Conservation (phyloP, 2,797 vertebrate species). For the Galaxias olidus region DNA sequence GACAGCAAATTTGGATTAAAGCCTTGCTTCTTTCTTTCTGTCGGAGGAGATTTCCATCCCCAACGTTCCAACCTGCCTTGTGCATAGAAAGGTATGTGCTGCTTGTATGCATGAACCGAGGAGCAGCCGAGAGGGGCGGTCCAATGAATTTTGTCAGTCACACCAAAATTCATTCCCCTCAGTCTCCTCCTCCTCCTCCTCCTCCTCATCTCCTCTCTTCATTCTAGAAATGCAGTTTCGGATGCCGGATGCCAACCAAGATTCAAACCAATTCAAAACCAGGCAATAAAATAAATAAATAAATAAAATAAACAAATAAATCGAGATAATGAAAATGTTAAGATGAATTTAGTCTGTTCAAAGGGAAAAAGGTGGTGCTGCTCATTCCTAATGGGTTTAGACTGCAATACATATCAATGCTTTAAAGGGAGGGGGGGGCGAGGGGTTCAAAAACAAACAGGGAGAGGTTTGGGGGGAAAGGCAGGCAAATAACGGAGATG, state of each 20-base stretch:
- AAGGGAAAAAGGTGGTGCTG: constrained; percentile 65
- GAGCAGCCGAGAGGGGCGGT: constrained; percentile 39
- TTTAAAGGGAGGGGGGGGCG: constrained; percentile 42
- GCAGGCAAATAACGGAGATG: constrained; percentile 73
- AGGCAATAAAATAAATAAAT: constrained; percentile 68
- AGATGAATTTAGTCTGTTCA: constrained; percentile 57
- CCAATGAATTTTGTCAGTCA: constrained; percentile 63
- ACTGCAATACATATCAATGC: constrained; percentile 73
- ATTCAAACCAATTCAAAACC: constrained; percentile 67
- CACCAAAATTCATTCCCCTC: constrained; percentile 62
- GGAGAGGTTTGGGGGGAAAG: constrained; percentile 57
- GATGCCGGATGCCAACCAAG: constrained; percentile 63
- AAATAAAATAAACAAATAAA: constrained; percentile 61
- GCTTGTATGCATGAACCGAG: constrained; percentile 54
- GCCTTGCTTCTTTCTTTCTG: constrained; percentile 67
- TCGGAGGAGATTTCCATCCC: too few relatives aligned
- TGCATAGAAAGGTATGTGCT: constrained; percentile 37
- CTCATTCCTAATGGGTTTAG: constrained; percentile 74
- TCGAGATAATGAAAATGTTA: constrained; percentile 31
- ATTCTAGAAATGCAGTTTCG: constrained; percentile 55
- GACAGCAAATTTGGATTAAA: constrained; percentile 14
- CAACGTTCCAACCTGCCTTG: too few relatives aligned
- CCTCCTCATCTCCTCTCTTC: constrained; percentile 38
- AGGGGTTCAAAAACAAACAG: constrained; percentile 3
- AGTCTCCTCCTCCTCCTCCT: constrained; percentile 29